Conservation (phyloP, 2,888 invertebrate species). For the Stenoptilia bipunctidactyla region DNA sequence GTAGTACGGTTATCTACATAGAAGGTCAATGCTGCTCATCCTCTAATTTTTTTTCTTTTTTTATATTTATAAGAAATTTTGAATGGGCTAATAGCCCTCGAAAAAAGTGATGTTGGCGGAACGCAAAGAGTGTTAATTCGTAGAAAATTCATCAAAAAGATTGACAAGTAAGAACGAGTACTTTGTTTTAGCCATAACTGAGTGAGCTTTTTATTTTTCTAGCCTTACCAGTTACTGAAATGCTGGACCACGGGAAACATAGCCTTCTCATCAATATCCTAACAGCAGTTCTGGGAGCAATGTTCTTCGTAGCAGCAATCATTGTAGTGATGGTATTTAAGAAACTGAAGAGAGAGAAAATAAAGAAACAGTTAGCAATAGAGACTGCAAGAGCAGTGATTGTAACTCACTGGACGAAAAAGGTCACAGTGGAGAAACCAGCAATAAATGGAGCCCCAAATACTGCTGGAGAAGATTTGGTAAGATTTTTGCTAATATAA, state of each 20-base stretch:
- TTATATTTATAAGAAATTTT: no score
- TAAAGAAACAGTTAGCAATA: constrained; percentile 83
- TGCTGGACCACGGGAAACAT: constrained; percentile 56
- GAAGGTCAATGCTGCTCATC: no score
- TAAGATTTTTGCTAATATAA: no score
- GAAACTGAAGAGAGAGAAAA: constrained; percentile 81
- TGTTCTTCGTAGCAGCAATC: constrained; percentile 71
- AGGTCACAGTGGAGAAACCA: constrained; percentile 89
- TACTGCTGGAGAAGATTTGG: constrained; percentile 75
- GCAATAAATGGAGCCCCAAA: constrained; percentile 72
- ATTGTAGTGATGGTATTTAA: constrained; percentile 77
- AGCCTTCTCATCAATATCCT: constrained; percentile 70
- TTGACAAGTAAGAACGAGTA: no score
- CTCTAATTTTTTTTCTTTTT: no score
- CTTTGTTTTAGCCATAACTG: no score
- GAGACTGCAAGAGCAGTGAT: constrained; percentile 86
- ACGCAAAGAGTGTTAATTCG: no score
- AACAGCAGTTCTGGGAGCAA: constrained; percentile 71
- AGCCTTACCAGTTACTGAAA: constrained; percentile 46
- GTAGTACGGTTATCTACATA: no score
- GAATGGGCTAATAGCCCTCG: no score
- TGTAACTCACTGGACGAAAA: constrained; percentile 91
- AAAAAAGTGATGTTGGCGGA: no score
- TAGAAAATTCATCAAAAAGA: no score
- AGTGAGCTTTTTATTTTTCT: no score